phyloP scores from a whole-genome alignment of 23 tunicate genomes.

The Clavelina lepadiformis region DNA sequence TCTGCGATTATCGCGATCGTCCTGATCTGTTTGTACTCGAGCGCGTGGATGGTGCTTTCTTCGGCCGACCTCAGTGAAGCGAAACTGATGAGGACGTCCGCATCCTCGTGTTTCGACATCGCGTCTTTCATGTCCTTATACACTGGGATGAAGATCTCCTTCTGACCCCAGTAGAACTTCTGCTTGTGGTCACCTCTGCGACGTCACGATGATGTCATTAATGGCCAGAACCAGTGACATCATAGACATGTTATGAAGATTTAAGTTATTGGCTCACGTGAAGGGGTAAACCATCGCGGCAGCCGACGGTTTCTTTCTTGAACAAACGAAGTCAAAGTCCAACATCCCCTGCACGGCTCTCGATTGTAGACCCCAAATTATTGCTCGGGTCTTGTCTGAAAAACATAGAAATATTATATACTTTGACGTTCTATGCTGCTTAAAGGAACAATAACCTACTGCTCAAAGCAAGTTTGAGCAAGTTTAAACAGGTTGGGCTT shows the following conservation, averaged over 20 bases:
- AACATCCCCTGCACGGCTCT: conserved; percentile 98
- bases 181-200: conserved; percentile 96
- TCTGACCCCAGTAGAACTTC: conserved; percentile 99
- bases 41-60: conserved; percentile 86
- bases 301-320: conserved; percentile 89
- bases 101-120: conserved; percentile 71
- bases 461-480: background rate
- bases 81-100: conserved; percentile 86
- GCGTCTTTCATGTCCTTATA: conserved; percentile 96
- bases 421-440: background rate
- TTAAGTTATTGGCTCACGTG: conserved; percentile 33
- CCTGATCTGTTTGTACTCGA: conserved; percentile 77
- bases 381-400: conserved; percentile 75
- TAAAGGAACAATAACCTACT: background rate
- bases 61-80: conserved; percentile 96
- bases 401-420: background rate
- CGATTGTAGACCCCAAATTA: conserved; percentile 95
- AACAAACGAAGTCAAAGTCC: conserved; percentile 99
- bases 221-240: background rate
- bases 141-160: conserved; percentile 94
- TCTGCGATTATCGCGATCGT: conserved; percentile 95
- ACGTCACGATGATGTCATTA: conserved; percentile 1
- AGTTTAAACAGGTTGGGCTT: background rate
- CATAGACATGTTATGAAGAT: background rate
- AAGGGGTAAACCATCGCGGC: conserved; percentile 99